Percentiles rank a stretch among this genome's conserved stretches.
phyloP scores from a whole-genome alignment of 1,140 invertebrate genomes.

The Drosophila seguyi region DNA sequence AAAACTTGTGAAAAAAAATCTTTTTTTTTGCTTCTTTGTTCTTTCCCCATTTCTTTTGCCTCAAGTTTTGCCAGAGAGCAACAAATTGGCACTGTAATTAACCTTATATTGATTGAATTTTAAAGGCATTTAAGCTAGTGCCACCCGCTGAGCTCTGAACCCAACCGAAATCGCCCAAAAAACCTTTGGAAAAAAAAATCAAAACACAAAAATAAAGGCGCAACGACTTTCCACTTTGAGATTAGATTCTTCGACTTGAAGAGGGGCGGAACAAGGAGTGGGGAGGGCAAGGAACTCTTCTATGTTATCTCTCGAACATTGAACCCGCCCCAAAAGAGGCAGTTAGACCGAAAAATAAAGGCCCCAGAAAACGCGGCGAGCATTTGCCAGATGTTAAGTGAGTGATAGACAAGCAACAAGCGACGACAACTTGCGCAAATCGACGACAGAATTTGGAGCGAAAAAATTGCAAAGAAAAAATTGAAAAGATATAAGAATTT shows the following conservation, averaged over 20 bases:
- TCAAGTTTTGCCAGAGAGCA: neutral
- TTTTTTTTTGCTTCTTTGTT: neutral
- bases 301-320: constrained; percentile 38
- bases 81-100: constrained; percentile 64
- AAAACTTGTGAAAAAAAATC: neutral
- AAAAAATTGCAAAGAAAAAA: constrained; percentile 21
- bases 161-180: constrained; percentile 20
- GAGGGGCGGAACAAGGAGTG: neutral
- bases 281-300: constrained; percentile 32
- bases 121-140: constrained; percentile 62
- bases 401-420: constrained; percentile 62
- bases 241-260: constrained; percentile 39
- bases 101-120: constrained; percentile 76
- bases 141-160: constrained; percentile 52
- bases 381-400: constrained; percentile 62
- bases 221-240: constrained; percentile 11
- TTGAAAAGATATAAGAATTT: neutral
- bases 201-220: constrained; percentile 5
- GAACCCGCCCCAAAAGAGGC: constrained; percentile 48
- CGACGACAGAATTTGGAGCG: constrained; percentile 51
- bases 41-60: neutral
- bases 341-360: constrained; percentile 31
- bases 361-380: constrained; percentile 45
- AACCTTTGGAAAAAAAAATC: neutral
- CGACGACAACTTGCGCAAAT: constrained; percentile 63